A percentile compares a stretch with the other conserved stretches of the same genome.
phyloP scores from a whole-genome alignment of 1,140 invertebrate genomes.

The Papilio polytes region DNA sequence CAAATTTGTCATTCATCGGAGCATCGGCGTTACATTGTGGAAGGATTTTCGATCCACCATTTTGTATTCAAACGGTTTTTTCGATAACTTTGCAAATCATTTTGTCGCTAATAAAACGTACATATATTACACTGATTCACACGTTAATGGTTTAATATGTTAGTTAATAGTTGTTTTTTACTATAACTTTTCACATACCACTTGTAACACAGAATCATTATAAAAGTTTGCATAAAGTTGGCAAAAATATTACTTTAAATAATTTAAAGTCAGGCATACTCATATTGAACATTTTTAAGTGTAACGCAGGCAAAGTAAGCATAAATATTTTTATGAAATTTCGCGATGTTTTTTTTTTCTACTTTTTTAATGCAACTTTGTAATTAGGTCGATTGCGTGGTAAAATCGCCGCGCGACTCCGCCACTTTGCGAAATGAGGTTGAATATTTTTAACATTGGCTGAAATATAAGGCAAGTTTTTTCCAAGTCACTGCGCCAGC shows the following conservation, averaged over 20 bases:
- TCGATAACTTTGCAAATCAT: conserved; percentile 17
- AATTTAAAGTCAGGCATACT: neutral
- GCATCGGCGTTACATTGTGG: conserved; percentile 25
- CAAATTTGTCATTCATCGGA: conserved; percentile 29
- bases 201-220: neutral
- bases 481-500: neutral
- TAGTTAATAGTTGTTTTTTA: neutral
- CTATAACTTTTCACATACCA: neutral
- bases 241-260: conserved; percentile 2
- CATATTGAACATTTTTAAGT: neutral
- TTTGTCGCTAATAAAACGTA: conserved; percentile 7
- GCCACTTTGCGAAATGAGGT: conserved; percentile 25
- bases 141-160: neutral
- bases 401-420: conserved; percentile 25
- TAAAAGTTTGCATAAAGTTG: neutral
- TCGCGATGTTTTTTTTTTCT: conserved; percentile 5
- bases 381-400: conserved; percentile 38
- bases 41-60: conserved; percentile 19
- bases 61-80: conserved; percentile 30
- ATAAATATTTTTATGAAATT: conserved; percentile 21
- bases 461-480: conserved; percentile 15
- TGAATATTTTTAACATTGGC: conserved; percentile 19
- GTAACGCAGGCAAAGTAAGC: conserved; percentile 3
- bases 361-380: conserved; percentile 32
- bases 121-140: neutral